Evolutionary conservation across 92 coral and sea anemone species (phyloP).

Genomic region (Porites rus): DNA sequence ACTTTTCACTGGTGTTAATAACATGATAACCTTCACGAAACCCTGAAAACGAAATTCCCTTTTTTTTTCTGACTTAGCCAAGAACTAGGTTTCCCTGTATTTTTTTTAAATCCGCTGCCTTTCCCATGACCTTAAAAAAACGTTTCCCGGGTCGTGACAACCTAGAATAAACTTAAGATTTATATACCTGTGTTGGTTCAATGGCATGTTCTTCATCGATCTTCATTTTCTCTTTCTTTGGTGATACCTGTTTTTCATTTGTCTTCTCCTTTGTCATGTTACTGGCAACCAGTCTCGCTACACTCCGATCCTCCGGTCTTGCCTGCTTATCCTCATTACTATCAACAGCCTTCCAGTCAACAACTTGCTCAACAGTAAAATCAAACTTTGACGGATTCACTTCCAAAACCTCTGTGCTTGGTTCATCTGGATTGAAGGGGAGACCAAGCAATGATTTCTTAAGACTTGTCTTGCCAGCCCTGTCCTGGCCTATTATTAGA

Average conservation of each 20-base stretch:
- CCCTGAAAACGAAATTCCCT: too few species aligned
- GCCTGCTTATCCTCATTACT: neutral
- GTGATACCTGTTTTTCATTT: neutral
- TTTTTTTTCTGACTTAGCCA: too few species aligned
- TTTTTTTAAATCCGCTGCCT: too few species aligned
- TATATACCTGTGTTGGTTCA: constrained; percentile 8
- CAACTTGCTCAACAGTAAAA: constrained; percentile 46
- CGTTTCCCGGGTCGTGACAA: too few species aligned
- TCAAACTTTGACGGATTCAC: constrained; percentile 57
- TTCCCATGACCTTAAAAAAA: too few species aligned
- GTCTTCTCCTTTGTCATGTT: constrained; percentile 31
- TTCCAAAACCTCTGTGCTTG: constrained; percentile 61
- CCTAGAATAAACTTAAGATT: neutral
- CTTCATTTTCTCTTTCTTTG: constrained; percentile 3
- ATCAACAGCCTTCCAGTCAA: constrained; percentile 48
- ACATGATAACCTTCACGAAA: too few species aligned
- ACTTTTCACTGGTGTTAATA: too few species aligned
- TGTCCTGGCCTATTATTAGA: constrained; percentile 71
- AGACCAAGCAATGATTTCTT: constrained; percentile 61
- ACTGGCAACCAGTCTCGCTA: constrained; percentile 62
- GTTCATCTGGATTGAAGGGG: constrained; percentile 53
- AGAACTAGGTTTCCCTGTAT: too few species aligned
- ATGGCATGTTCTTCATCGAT: neutral
- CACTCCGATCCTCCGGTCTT: constrained; percentile 25
- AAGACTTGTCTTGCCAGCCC: constrained; percentile 81